A percentile compares a stretch with the other conserved stretches of the same genome.
These are phyloP conservation scores for Cyclophora punctaria DNA, from an alignment of 2,888 invertebrate genomes.

Conservation along the genomic window DNA sequence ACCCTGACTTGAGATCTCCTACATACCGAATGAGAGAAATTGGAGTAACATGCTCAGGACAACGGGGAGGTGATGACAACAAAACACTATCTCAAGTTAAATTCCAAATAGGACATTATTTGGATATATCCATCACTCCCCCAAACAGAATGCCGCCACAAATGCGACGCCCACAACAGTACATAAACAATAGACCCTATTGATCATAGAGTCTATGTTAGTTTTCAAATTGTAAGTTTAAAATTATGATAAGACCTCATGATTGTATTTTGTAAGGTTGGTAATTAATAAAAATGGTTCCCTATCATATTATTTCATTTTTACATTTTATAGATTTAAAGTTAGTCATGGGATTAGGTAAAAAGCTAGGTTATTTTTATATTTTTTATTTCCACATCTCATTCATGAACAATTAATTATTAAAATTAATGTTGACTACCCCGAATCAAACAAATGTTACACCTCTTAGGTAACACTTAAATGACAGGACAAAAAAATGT, in stretches of 20 bases:
- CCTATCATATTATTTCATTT: too few species aligned
- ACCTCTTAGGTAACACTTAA: constrained; percentile 34
- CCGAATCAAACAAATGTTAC: constrained; percentile 30
- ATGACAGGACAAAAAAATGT: constrained; percentile 50
- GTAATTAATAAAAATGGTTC: too few species aligned
- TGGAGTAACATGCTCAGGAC: constrained; percentile 94
- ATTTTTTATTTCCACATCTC: constrained; percentile 37
- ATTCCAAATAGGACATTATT: constrained; percentile 96
- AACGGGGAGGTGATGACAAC: constrained; percentile 94
- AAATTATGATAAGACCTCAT: too few species aligned
- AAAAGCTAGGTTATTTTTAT: constrained; percentile 7
- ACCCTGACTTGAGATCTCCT: constrained; percentile 84
- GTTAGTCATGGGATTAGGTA: not conserved
- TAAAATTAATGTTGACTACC: constrained; percentile 33
- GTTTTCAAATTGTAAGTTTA: too few species aligned
- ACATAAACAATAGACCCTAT: constrained; percentile 75
- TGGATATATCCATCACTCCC: constrained; percentile 96
- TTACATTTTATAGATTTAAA: too few species aligned
- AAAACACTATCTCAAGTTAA: constrained; percentile 91
- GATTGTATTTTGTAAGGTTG: too few species aligned
- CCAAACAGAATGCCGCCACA: constrained; percentile 85
- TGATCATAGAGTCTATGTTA: constrained; percentile 19
- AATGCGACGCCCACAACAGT: constrained; percentile 79
- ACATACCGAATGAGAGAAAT: constrained; percentile 95
- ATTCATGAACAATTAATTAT: constrained; percentile 23